Percentiles rank a stretch among this genome's conserved stretches.
Evolutionary conservation across 2,888 invertebrate genomes (phyloP).

Genomic region (Acleris laterana): DNA sequence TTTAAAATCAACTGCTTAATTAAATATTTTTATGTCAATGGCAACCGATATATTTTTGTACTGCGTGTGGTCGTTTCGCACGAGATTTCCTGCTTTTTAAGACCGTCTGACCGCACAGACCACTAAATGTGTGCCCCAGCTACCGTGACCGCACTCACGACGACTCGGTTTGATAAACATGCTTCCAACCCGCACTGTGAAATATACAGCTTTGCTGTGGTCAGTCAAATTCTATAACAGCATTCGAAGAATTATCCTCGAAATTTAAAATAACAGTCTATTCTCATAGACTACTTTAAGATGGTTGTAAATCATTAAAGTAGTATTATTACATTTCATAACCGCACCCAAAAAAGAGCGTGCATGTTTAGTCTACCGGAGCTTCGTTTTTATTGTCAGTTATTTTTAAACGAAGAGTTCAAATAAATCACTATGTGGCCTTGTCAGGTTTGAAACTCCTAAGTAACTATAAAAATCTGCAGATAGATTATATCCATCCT

Average conservation of each 20-base stretch:
- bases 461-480: constrained; percentile 30
- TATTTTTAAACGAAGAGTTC: constrained; percentile 55
- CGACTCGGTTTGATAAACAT: constrained; percentile 20
- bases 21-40: background rate
- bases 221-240: constrained; percentile 12
- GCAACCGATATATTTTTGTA: background rate
- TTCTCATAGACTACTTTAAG: too few relatives aligned
- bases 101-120: constrained; percentile 23
- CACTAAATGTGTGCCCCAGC: constrained; percentile 16
- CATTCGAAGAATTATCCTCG: constrained; percentile 9
- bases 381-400: constrained; percentile 57
- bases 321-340: constrained; percentile 3
- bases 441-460: constrained; percentile 26
- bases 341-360: constrained; percentile 24
- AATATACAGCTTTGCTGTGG: constrained; percentile 24
- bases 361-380: constrained; percentile 33
- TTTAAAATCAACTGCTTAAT: too few relatives aligned
- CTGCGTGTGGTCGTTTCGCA: constrained; percentile 23
- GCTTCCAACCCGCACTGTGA: constrained; percentile 12
- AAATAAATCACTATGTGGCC: constrained; percentile 36
- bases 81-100: constrained; percentile 16
- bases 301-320: background rate
- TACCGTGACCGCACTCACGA: constrained; percentile 14
- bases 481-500: constrained; percentile 30
- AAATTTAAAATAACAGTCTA: background rate